These are phyloP conservation scores for Morone chrysops DNA, from an alignment of 2,113 vertebrate genomes.

Conservation along the genomic window DNA sequence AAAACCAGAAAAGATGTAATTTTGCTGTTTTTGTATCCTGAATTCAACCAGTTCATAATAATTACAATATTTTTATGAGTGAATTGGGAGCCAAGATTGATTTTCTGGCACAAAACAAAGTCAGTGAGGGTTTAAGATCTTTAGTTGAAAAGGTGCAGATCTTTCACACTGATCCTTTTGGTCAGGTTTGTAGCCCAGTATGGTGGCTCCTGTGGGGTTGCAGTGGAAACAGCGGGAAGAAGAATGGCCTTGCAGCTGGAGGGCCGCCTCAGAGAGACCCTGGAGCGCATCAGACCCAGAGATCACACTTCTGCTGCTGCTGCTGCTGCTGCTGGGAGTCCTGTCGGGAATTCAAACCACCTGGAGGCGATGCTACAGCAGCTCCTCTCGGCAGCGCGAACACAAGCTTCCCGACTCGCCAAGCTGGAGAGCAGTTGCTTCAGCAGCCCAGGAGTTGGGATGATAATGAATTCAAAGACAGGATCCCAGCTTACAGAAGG, in stretches of 20 bases:
- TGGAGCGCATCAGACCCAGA: constrained; percentile 52
- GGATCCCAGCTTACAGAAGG: constrained; percentile 57
- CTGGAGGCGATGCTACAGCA: constrained; percentile 80
- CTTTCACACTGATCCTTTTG: constrained; percentile 7
- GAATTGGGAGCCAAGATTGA: not conserved
- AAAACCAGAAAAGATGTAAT: not conserved
- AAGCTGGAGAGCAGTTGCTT: constrained; percentile 84
- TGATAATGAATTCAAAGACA: constrained; percentile 45
- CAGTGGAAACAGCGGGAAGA: constrained; percentile 76
- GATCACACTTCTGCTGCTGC: constrained; percentile 46
- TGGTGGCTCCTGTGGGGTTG: constrained; percentile 64
- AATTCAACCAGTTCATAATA: not conserved
- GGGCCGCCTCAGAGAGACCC: constrained; percentile 69
- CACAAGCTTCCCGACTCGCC: constrained; percentile 78
- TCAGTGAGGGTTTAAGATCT: not conserved
- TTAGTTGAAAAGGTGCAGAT: not conserved
- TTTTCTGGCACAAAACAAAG: not conserved
- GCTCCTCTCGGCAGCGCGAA: constrained; percentile 79
- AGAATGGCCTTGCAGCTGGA: constrained; percentile 76
- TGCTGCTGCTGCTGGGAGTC: constrained; percentile 57
- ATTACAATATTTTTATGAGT: not conserved
- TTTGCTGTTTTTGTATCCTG: too few relatives aligned
- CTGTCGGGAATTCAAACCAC: constrained; percentile 53
- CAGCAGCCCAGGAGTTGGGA: constrained; percentile 14
- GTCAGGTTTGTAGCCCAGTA: constrained; percentile 80